Conservation (phyloP, 2,888 invertebrate species). For the Lissocephala sabroskyi region DNA sequence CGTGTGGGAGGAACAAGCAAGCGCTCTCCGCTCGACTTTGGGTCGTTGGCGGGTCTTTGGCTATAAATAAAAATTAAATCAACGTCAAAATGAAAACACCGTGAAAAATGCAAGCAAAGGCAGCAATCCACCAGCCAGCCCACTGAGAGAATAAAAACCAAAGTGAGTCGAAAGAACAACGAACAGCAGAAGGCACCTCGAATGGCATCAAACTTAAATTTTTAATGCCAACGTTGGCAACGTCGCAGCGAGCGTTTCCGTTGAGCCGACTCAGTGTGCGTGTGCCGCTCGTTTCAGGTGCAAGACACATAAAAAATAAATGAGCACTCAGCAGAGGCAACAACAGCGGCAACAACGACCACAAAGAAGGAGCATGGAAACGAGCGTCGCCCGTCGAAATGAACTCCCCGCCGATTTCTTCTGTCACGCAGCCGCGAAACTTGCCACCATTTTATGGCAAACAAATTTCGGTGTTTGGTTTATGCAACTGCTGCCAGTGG, state of each 20-base stretch:
- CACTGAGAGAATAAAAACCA: not conserved
- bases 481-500: conserved; percentile 15
- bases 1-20: too few species aligned
- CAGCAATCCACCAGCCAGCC: not conserved
- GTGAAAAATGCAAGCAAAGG: conserved; percentile 18
- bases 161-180: conserved; percentile 1
- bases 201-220: conserved; percentile 51
- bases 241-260: too few species aligned
- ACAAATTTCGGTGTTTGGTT: conserved; percentile 27
- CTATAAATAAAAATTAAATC: conserved; percentile 33
- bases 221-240: conserved; percentile 44
- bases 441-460: conserved; percentile 32
- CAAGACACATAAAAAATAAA: conserved; percentile 50
- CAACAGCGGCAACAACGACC: conserved; percentile 12
- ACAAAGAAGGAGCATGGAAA: conserved; percentile 24
- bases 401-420: conserved; percentile 10
- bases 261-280: too few species aligned
- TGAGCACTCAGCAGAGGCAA: conserved; percentile 30
- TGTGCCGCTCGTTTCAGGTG: conserved; percentile 34
- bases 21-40: too few species aligned
- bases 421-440: conserved; percentile 31
- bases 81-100: conserved; percentile 24
- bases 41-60: too few species aligned
- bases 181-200: conserved; percentile 29
- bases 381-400: not conserved